A percentile compares a stretch with the other conserved stretches of the same genome.
These are phyloP conservation scores for Sylvilagus floridanus DNA, from an alignment of 2,797 vertebrate species.

Conservation along the genomic window DNA sequence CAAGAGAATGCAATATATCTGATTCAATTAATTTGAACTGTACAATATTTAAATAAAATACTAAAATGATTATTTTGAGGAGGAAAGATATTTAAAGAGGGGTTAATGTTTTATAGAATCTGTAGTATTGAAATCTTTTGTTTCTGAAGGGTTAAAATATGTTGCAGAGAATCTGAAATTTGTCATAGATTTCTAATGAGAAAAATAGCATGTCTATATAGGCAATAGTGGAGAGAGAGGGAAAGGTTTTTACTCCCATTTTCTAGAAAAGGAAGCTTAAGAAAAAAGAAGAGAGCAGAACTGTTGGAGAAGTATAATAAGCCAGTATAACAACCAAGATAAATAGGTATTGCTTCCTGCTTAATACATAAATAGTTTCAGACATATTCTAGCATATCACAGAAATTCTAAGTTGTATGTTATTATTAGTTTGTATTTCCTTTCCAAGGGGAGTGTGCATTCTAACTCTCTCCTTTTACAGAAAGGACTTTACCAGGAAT, in stretches of 20 bases:
- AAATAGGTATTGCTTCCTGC: neutral
- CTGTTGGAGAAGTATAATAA: neutral
- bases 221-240: neutral
- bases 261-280: neutral
- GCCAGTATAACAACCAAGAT: neutral
- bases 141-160: slow-evolving; percentile 16
- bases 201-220: neutral
- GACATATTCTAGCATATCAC: neutral
- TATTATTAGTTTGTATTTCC: neutral
- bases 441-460: neutral
- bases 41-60: slow-evolving; percentile 70
- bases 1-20: slow-evolving; percentile 49
- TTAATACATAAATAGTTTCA: neutral
- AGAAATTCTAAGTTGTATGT: neutral
- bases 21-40: slow-evolving; percentile 57
- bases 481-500: neutral
- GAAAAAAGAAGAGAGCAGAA: slow-evolving; percentile 8
- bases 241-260: slow-evolving; percentile 15
- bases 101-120: slow-evolving; percentile 55
- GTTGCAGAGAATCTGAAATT: slow-evolving; percentile 13
- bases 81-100: slow-evolving; percentile 27
- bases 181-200: neutral
- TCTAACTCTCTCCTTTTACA: neutral
- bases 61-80: slow-evolving; percentile 7
- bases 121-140: slow-evolving; percentile 21